These are phyloP conservation scores for Aythya baeri DNA, from an alignment of 2,113 vertebrate genomes.

Conservation along the genomic window DNA sequence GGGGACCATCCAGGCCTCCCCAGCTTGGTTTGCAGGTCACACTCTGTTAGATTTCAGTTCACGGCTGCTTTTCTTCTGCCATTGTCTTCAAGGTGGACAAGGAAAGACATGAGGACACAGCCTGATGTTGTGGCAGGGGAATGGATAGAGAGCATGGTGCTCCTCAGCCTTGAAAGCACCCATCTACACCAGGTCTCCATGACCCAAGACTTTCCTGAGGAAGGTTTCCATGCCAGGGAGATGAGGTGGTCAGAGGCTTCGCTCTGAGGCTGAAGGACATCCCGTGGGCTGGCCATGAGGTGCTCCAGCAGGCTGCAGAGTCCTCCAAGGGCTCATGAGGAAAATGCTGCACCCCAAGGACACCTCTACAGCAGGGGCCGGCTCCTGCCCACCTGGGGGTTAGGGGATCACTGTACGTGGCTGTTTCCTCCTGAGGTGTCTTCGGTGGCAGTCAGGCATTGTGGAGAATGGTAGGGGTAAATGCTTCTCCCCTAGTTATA, in stretches of 20 bases:
- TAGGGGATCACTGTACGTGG: not conserved
- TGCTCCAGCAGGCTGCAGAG: not conserved
- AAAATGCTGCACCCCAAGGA: not conserved
- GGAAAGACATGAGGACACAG: not conserved
- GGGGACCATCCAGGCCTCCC: not conserved
- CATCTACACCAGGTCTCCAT: not conserved
- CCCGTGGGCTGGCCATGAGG: not conserved
- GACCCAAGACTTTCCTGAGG: not conserved
- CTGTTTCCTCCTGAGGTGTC: not conserved
- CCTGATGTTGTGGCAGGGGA: accelerated
- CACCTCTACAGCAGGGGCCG: accelerated
- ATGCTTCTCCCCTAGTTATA: not conserved
- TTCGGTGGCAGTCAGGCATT: not conserved
- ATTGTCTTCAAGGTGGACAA: not conserved
- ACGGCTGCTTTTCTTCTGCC: not conserved
- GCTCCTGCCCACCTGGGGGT: not conserved
- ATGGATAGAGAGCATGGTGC: not conserved
- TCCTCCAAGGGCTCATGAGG: not conserved
- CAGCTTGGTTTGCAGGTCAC: not conserved
- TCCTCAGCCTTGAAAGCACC: not conserved
- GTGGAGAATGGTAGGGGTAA: not conserved
- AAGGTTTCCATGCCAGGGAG: not conserved
- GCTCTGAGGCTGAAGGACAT: not conserved
- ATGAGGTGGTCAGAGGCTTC: accelerated
- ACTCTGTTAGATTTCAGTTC: not conserved